Evolutionary conservation across 2,797 vertebrate species (phyloP).

Genomic region (Champsocephalus esox): DNA sequence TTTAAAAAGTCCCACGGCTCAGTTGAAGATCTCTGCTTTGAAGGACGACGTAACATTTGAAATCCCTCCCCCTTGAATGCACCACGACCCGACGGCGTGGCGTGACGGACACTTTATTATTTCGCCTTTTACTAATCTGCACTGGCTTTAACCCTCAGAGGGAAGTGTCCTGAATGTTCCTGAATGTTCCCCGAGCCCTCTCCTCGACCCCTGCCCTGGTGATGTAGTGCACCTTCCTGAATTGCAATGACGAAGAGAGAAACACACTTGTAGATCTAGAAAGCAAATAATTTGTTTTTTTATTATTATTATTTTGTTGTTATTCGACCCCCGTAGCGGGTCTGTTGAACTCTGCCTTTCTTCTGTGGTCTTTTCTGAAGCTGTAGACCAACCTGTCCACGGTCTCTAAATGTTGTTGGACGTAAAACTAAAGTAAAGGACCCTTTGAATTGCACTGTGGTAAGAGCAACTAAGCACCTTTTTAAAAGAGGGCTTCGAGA

Average conservation of each 20-base stretch:
- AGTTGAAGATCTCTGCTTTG: too few species aligned
- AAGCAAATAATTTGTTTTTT: constrained; percentile 59
- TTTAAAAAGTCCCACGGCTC: too few species aligned
- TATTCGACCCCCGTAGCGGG: constrained; percentile 61
- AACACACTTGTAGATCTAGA: constrained; percentile 68
- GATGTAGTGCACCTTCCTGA: constrained; percentile 80
- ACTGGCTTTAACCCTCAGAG: constrained; percentile 48
- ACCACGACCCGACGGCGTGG: constrained; percentile 34
- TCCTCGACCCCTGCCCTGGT: constrained; percentile 67
- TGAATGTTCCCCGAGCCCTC: constrained; percentile 44
- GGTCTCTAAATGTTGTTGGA: constrained; percentile 77
- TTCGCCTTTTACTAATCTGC: constrained; percentile 33
- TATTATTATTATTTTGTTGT: constrained; percentile 45
- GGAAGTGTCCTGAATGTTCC: constrained; percentile 56
- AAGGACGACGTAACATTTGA: neutral
- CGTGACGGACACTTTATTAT: constrained; percentile 6
- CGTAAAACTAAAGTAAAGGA: constrained; percentile 51
- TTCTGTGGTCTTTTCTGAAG: constrained; percentile 72
- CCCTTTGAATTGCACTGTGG: constrained; percentile 82
- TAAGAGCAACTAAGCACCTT: constrained; percentile 74
- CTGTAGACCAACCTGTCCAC: constrained; percentile 73
- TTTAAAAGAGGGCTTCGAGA: constrained; percentile 36
- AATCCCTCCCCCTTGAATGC: constrained; percentile 35
- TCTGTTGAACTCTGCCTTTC: constrained; percentile 67
- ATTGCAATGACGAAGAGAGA: constrained; percentile 64